Conservation (phyloP, 2,797 vertebrate species). For the Benthosema pterotum region DNA sequence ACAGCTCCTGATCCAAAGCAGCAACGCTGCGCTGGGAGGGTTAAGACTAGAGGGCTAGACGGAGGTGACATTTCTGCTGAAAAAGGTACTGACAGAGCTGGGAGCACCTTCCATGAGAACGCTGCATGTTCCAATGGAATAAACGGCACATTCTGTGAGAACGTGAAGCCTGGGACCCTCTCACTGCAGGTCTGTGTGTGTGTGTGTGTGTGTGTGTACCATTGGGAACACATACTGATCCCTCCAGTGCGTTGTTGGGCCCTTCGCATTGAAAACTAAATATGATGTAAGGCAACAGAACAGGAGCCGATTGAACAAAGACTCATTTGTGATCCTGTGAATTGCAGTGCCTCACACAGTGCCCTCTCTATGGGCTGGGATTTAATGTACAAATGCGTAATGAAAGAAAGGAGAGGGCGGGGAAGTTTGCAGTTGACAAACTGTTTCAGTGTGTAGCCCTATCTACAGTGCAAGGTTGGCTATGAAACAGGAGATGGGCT, state of each 20-base stretch:
- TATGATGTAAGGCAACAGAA: slow-evolving; percentile 57
- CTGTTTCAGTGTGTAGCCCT: slow-evolving; percentile 40
- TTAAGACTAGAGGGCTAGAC: background rate
- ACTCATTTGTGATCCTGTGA: slow-evolving; percentile 53
- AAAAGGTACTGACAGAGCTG: slow-evolving; percentile 11
- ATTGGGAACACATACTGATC: slow-evolving; percentile 26
- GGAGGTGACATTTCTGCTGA: slow-evolving; percentile 18
- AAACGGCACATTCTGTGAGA: slow-evolving; percentile 34
- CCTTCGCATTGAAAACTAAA: slow-evolving; percentile 35
- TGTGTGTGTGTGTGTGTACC: slow-evolving; percentile 19
- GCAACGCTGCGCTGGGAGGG: slow-evolving; percentile 12
- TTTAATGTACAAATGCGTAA: slow-evolving; percentile 36
- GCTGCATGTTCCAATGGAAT: slow-evolving; percentile 11
- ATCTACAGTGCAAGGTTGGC: background rate
- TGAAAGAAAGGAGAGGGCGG: slow-evolving; percentile 16
- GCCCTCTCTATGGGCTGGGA: slow-evolving; percentile 36
- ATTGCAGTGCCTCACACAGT: slow-evolving; percentile 25
- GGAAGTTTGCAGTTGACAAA: slow-evolving; percentile 25
- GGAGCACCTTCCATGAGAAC: slow-evolving; percentile 16
- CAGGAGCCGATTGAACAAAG: slow-evolving; percentile 42
- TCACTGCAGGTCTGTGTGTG: slow-evolving; percentile 40
- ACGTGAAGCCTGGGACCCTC: slow-evolving; percentile 24
- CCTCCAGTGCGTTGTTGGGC: slow-evolving; percentile 17
- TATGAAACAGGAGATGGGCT: slow-evolving; percentile 6
- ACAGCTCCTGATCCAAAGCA: slow-evolving; percentile 46